Evolutionary conservation across 1,140 invertebrate species (phyloP).

Genomic region (Nasonia longicornis): DNA sequence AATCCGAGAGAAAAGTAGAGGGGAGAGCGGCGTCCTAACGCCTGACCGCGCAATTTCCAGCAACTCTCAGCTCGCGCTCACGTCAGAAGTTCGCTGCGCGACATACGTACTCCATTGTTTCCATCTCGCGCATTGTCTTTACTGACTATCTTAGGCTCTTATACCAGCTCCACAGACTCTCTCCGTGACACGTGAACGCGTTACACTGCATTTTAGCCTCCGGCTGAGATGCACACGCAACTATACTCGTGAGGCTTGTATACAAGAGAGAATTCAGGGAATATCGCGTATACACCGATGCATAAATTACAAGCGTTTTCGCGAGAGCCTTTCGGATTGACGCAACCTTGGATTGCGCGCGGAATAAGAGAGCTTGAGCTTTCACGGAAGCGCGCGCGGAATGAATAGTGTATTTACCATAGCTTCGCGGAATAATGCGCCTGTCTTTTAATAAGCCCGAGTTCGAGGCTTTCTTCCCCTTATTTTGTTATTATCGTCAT

Average conservation of each 20-base stretch:
- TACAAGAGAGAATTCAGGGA: background rate
- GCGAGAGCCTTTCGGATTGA: background rate
- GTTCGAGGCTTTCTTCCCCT: background rate
- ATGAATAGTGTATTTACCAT: background rate
- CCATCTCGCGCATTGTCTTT: slow-evolving; percentile 24
- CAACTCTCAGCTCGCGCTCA: background rate
- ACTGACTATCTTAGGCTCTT: background rate
- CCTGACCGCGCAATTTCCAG: background rate
- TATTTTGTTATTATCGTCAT: too few species aligned
- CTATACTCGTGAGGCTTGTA: background rate
- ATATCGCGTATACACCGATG: background rate
- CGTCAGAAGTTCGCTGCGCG: slow-evolving; percentile 18
- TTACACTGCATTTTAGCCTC: background rate
- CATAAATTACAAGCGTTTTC: background rate
- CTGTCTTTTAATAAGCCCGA: background rate
- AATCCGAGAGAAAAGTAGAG: background rate
- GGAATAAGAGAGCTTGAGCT: background rate
- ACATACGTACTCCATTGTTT: slow-evolving; percentile 8
- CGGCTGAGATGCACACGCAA: background rate
- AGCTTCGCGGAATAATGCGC: background rate
- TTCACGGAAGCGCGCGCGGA: background rate
- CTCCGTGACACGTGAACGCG: background rate
- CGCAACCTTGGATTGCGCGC: background rate
- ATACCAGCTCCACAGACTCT: background rate
- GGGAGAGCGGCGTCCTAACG: background rate